Evolutionary conservation across 2,113 vertebrate genomes (phyloP), one percentile per base, ranked within the genome.

Genomic region (Eira barbara): DNA sequence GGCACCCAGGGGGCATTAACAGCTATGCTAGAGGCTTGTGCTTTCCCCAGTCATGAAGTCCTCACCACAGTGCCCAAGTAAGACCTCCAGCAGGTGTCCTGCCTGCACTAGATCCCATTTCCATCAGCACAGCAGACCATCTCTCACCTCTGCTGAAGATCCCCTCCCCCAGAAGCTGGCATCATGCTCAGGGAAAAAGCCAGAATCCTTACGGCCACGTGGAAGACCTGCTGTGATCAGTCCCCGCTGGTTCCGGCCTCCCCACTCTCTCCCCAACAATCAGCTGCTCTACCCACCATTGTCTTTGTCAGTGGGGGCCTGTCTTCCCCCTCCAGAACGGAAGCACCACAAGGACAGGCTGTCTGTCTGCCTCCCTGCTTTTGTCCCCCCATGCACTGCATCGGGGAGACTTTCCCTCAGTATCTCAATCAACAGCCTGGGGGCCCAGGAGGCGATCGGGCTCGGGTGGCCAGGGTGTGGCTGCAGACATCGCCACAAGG

Each of bases 171-270:
- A 7, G 73, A 0, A 57, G 65, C 65, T 36, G 63, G 45, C 63
- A 36, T 20, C 74, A 7, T 0, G 7, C 57, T 95, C 76, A 39
- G 67, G 45, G 49, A 0, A 5, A 59, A 29, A 17, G 23, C 74
- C 3, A 0, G 49, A 13, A 21, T 34, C 74, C 3, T 4, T 2
- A 15, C 0, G 67, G 31, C 45, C 12, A 12, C 0, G 1, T 1
- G 0, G 0, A 18, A 57, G 57, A 73, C 27, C 34, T 15, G n/a
- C 18, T 55, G 1, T 0, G 0, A 18, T 20, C 4, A 3, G 6
- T 6, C n/a, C 47, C 71, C 0, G 0, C 29, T 69, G 42, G 45
- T 65, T 55, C 45, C 0, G 0, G 23, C 47, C 84, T 47, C 47
- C 61, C 57, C 52, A 3, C 7, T 4, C 2, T 42, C 17, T 17